Percentiles rank a stretch among this genome's conserved stretches.
Evolutionary conservation across 2,888 invertebrate genomes (phyloP).

Genomic region (Leptothorax acervorum): DNA sequence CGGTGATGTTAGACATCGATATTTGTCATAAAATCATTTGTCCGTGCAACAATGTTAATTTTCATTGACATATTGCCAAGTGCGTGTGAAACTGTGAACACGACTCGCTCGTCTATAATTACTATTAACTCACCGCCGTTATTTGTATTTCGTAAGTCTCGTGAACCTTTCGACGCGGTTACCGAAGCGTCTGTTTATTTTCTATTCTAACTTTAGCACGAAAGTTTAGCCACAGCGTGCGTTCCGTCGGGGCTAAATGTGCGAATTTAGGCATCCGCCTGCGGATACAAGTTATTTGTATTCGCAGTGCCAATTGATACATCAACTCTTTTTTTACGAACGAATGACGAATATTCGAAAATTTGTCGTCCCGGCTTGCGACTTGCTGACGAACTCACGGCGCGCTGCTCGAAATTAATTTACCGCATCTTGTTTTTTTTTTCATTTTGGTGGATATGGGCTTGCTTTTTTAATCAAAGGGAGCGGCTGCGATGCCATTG

Average conservation of each 20-base stretch:
- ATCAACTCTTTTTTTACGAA: background rate
- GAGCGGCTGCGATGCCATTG: slow-evolving; percentile 73
- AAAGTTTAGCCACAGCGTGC: slow-evolving; percentile 50
- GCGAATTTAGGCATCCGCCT: slow-evolving; percentile 54
- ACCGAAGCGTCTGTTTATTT: slow-evolving; percentile 54
- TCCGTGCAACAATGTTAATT: slow-evolving; percentile 20
- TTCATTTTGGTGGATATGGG: slow-evolving; percentile 68
- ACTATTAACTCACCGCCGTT: slow-evolving; percentile 41
- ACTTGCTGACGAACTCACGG: slow-evolving; percentile 6
- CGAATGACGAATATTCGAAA: background rate
- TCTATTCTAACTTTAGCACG: slow-evolving; percentile 51
- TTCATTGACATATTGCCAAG: slow-evolving; percentile 14
- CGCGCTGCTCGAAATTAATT: background rate
- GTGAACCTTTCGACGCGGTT: slow-evolving; percentile 52
- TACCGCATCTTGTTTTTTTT: slow-evolving; percentile 46
- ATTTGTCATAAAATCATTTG: background rate
- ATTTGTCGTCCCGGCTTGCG: background rate
- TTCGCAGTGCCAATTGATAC: background rate
- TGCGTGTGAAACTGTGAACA: background rate
- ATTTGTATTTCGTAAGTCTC: slow-evolving; percentile 54
- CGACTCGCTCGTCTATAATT: slow-evolving; percentile 11
- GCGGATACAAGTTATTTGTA: slow-evolving; percentile 19
- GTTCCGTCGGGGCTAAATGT: slow-evolving; percentile 29
- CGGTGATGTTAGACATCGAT: background rate
- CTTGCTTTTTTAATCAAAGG: slow-evolving; percentile 79